Base-by-base conservation (phyloP, 2,888 invertebrate genomes). In the Cheilosia grossa region DNA sequence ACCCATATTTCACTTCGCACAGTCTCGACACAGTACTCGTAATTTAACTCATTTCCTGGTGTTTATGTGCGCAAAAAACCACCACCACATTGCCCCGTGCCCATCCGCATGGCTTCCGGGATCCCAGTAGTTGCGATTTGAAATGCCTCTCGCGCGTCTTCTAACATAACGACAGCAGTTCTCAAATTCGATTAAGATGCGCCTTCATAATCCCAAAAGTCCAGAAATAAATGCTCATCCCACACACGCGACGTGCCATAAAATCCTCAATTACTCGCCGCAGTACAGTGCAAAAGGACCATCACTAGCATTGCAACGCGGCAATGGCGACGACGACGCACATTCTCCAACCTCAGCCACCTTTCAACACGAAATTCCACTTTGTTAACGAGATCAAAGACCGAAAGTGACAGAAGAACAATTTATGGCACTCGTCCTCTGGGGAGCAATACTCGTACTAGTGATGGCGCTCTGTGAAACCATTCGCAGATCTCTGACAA, bases 301-400 rank as follows among this genome's bases (percentile, higher is more conserved):
- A 64, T 44, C 9, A 51, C 42, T 24, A 15, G 27, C n/a, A 33
- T 10, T 30, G 30, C 30, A 30, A 7, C 30, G 15, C 4, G 15
- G 4, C 24, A 24, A 10, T 15, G 51, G 6, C 24, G 19, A 13
- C n/a, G 2, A 21, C 49, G 13, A 54, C 69, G 44, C 33, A 33
- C 47, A 19, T 63, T 19, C 37, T 24, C 47, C 58, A 56, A 47
- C 47, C 54, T 44, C 61, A 61, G 51, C 67, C 78, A 82, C 78
- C 78, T 82, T 82, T 82, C 82, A 82, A 66, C 81, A 61, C 75
- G 72, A 77, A 63, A 77, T 81, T 77, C 66, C 72, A 77, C 69
- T 85, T 85, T 75, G 85, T 85, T 85, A 85, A 85, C 85, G 70
- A 72, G 81, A 85, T 85, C 85, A 85, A 85, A 85, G 85, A 75